phyloP scores from a whole-genome alignment of 2,113 vertebrate species.

The Tapirus terrestris region DNA sequence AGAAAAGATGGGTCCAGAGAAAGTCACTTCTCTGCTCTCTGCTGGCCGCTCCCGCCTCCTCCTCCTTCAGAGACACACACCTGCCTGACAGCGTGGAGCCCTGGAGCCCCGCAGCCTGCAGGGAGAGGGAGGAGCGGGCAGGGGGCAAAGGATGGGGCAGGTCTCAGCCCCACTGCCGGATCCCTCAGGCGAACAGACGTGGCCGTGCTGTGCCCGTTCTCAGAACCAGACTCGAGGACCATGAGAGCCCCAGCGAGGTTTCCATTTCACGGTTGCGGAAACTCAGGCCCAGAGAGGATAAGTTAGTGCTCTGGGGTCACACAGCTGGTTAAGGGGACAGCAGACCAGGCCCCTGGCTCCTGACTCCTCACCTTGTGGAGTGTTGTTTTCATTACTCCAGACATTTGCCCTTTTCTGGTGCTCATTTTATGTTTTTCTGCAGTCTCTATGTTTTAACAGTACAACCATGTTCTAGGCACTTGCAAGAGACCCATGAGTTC shows the following conservation, averaged over 20 bases:
- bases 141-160: background rate
- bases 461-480: background rate
- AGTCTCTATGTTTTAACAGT: background rate
- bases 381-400: background rate
- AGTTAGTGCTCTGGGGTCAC: background rate
- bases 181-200: background rate
- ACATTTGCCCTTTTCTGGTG: background rate
- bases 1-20: background rate
- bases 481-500: background rate
- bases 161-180: background rate
- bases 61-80: background rate
- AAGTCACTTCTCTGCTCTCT: background rate
- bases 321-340: background rate
- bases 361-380: background rate
- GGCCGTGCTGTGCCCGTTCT: background rate
- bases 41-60: background rate
- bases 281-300: background rate
- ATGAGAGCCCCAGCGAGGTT: rapidly evolving
- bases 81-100: rapidly evolving
- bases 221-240: background rate
- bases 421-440: background rate
- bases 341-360: background rate
- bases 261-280: background rate
- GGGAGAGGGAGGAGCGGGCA: background rate
- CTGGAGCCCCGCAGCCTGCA: too few relatives aligned